Conservation (phyloP, 2,888 invertebrate genomes). For the Tetragnatha montana region DNA sequence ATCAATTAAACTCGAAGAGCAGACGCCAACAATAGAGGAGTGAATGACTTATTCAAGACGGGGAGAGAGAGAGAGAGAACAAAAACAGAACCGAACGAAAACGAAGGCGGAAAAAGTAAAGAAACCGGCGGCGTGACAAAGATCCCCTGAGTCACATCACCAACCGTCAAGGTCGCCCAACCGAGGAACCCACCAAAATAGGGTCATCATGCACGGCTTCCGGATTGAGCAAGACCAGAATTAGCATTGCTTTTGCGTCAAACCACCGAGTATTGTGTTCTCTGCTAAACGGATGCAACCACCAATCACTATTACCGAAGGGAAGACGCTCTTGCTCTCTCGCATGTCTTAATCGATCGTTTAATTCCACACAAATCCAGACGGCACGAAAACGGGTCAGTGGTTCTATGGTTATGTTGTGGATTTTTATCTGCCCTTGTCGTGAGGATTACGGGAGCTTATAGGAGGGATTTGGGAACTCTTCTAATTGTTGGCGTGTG, state of each 20-base stretch:
- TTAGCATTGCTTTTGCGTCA: slow-evolving; percentile 39
- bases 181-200: slow-evolving; percentile 27
- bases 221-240: slow-evolving; percentile 52
- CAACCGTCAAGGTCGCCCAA: slow-evolving; percentile 34
- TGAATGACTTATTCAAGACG: background rate
- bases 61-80: background rate
- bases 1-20: background rate
- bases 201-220: slow-evolving; percentile 46
- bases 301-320: background rate
- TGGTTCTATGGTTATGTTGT: background rate
- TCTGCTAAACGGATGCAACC: background rate
- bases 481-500: background rate
- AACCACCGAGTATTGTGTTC: slow-evolving; percentile 30
- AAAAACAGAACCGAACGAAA: background rate
- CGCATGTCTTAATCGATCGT: background rate
- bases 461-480: background rate
- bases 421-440: background rate
- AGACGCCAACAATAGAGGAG: background rate
- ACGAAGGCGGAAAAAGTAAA: background rate
- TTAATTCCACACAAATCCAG: background rate
- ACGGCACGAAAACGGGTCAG: background rate
- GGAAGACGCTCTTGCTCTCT: background rate
- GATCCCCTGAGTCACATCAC: background rate
- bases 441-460: background rate
- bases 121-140: background rate